Evolutionary conservation across 2,113 vertebrate genomes (phyloP).

Genomic region (Electrona antarctica): DNA sequence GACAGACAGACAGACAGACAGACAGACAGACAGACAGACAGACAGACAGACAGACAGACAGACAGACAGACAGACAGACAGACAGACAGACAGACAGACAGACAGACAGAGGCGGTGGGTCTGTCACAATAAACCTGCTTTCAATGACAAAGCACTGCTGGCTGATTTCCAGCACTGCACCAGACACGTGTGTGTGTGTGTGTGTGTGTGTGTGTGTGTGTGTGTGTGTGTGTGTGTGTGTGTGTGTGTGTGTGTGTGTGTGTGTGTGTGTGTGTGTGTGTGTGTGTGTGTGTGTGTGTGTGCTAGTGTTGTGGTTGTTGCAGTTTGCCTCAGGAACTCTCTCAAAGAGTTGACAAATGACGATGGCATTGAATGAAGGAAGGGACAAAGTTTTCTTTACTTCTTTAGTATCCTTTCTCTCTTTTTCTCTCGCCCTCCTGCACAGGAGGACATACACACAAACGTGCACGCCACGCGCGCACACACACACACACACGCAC

Average conservation of each 20-base stretch:
- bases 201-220: conserved; percentile 5
- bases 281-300: conserved; percentile 11
- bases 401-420: neutral
- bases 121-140: conserved; percentile 64
- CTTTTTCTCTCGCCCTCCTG: neutral
- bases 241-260: conserved; percentile 31
- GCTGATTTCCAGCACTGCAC: conserved; percentile 64
- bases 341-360: conserved; percentile 45
- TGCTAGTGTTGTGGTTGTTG: conserved; percentile 26
- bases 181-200: conserved; percentile 52
- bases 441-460: no score
- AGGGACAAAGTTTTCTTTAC: neutral
- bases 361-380: conserved; percentile 3
- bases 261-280: conserved; percentile 29
- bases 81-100: neutral
- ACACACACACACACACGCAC: conserved; percentile 5
- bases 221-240: conserved; percentile 4
- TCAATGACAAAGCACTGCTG: conserved; percentile 68
- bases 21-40: no score
- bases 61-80: conserved; percentile 8
- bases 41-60: neutral
- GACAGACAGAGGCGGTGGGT: conserved; percentile 14
- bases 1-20: no score
- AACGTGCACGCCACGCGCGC: no score
- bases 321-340: conserved; percentile 41